These are phyloP conservation scores for Puffinus mauretanicus DNA, from an alignment of 2,113 vertebrate species.

Conservation along the genomic window DNA sequence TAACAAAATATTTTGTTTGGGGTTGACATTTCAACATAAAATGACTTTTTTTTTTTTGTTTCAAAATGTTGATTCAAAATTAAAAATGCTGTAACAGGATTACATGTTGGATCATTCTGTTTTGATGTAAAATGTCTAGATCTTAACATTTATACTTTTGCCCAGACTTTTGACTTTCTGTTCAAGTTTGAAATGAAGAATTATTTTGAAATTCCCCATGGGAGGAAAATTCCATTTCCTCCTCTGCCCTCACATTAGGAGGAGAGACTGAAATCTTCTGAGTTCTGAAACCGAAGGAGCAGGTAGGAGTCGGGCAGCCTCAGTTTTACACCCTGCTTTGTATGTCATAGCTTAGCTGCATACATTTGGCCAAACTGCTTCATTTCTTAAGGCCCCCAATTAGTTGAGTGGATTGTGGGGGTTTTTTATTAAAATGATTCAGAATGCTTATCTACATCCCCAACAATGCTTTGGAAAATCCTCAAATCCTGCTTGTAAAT, in stretches of 20 bases:
- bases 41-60: not conserved
- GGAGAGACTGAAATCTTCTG: not conserved
- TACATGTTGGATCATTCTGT: not conserved
- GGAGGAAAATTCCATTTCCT: not conserved
- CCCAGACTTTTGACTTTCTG: not conserved
- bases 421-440: not conserved
- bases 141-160: not conserved
- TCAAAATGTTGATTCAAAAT: slow-evolving; percentile 23
- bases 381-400: not conserved
- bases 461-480: not conserved
- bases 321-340: not conserved
- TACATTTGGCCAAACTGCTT: not conserved
- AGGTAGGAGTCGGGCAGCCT: not conserved
- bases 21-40: slow-evolving; percentile 28
- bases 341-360: not conserved
- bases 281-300: not conserved
- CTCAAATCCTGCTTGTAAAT: not conserved
- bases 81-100: not conserved
- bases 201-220: not conserved
- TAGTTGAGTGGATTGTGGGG: not conserved
- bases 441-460: not conserved
- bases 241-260: not conserved
- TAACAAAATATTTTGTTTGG: slow-evolving; percentile 50
- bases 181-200: slow-evolving; percentile 1
- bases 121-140: slow-evolving; percentile 5